Evolutionary conservation across 2,888 invertebrate genomes (phyloP).

Genomic region (Chrysolina haemoptera): DNA sequence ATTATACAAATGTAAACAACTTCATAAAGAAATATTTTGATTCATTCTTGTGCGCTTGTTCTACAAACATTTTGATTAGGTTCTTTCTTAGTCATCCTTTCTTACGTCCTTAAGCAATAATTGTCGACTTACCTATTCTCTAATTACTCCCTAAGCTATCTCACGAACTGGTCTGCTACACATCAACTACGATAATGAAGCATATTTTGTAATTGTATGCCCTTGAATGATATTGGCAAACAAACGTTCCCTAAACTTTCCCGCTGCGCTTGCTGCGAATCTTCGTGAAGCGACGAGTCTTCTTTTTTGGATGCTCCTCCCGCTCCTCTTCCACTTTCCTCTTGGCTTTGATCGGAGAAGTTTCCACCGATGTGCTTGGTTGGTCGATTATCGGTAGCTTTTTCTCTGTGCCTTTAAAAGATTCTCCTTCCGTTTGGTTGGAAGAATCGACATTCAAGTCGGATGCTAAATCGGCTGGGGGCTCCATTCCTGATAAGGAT

Average conservation of each 20-base stretch:
- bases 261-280: slow-evolving; percentile 51
- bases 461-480: slow-evolving; percentile 7
- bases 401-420: slow-evolving; percentile 28
- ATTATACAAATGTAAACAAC: not conserved
- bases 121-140: slow-evolving; percentile 46
- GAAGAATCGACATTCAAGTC: slow-evolving; percentile 22
- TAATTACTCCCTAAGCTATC: slow-evolving; percentile 50
- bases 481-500: not conserved
- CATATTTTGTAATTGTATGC: slow-evolving; percentile 49
- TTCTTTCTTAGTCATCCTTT: slow-evolving; percentile 25
- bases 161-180: slow-evolving; percentile 54
- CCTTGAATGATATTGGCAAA: slow-evolving; percentile 29
- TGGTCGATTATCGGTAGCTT: slow-evolving; percentile 35
- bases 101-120: slow-evolving; percentile 46
- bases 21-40: slow-evolving; percentile 22
- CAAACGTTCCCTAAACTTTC: slow-evolving; percentile 31
- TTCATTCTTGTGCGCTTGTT: slow-evolving; percentile 37
- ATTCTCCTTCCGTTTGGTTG: slow-evolving; percentile 38
- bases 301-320: slow-evolving; percentile 56
- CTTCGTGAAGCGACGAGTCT: slow-evolving; percentile 61
- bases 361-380: slow-evolving; percentile 44
- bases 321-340: slow-evolving; percentile 62
- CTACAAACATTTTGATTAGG: slow-evolving; percentile 36
- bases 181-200: slow-evolving; percentile 56
- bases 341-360: slow-evolving; percentile 52